Percentiles rank a stretch among this genome's conserved stretches.
Conservation (phyloP, 2,113 vertebrate genomes). For the Hymenochirus boettgeri region DNA sequence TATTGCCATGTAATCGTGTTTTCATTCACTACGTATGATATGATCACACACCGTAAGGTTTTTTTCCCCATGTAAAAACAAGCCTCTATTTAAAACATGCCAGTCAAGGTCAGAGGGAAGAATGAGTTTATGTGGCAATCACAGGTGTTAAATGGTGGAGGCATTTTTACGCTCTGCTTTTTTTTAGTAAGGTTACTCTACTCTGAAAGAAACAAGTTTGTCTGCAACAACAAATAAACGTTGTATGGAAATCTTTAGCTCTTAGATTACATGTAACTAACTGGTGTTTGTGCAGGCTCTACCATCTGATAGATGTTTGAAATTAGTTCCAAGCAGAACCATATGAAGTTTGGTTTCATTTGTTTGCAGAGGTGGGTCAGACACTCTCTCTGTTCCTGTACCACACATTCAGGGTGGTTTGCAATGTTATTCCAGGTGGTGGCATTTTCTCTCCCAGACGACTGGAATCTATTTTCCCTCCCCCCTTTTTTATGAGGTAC, state of each 20-base stretch:
- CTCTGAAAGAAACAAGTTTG: neutral
- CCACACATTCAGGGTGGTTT: slow-evolving; percentile 42
- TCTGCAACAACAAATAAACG: slow-evolving; percentile 14
- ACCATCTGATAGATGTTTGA: slow-evolving; percentile 18
- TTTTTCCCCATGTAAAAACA: neutral
- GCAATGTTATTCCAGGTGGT: slow-evolving; percentile 40
- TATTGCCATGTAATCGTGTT: no score
- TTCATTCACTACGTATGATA: no score
- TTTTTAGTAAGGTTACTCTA: neutral
- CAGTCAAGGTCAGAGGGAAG: neutral
- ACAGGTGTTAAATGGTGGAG: neutral
- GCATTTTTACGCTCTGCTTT: neutral
- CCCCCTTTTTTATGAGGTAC: slow-evolving; percentile 20
- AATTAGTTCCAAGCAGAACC: slow-evolving; percentile 19
- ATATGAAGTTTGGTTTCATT: slow-evolving; percentile 38
- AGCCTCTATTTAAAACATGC: neutral
- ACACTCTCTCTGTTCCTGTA: slow-evolving; percentile 34
- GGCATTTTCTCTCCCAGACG: slow-evolving; percentile 38
- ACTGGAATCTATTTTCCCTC: slow-evolving; percentile 30
- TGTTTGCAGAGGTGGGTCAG: slow-evolving; percentile 38
- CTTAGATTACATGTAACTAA: slow-evolving; percentile 11
- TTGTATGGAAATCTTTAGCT: slow-evolving; percentile 23
- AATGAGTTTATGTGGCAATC: neutral
- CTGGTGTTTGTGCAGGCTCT: slow-evolving; percentile 21
- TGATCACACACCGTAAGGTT: no score